phyloP scores from a whole-genome alignment of 2,113 vertebrate species.

The Anarhynchus alexandrinus region DNA sequence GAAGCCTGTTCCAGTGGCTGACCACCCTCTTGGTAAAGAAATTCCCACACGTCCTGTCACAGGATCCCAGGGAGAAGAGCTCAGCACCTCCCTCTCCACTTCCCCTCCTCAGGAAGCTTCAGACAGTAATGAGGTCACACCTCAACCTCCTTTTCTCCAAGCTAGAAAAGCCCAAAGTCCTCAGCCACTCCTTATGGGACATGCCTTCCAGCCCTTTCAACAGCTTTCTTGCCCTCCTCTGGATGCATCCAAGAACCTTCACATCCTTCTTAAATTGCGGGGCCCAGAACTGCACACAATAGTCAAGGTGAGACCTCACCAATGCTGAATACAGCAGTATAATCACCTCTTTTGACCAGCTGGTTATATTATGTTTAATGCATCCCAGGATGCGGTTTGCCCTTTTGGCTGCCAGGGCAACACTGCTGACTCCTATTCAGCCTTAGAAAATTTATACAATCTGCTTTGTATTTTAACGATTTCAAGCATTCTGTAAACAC shows the following conservation, averaged over 20 bases:
- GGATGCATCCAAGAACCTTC: background rate
- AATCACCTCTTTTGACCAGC: background rate
- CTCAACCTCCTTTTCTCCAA: too few species aligned
- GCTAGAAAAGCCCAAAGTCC: too few species aligned
- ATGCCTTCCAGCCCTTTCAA: background rate
- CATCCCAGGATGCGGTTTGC: background rate
- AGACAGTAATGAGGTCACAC: too few species aligned
- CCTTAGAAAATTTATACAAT: background rate
- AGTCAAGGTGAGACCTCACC: too few species aligned
- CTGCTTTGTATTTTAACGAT: background rate
- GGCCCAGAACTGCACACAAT: background rate
- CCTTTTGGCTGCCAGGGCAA: background rate
- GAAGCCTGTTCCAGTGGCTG: background rate
- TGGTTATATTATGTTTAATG: background rate
- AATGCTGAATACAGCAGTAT: background rate
- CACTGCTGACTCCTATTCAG: background rate
- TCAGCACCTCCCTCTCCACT: background rate
- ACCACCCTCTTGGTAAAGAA: too few species aligned
- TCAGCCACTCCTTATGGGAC: background rate
- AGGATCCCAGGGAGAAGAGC: background rate
- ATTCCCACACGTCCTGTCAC: background rate
- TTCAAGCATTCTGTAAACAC: background rate
- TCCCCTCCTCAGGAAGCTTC: background rate
- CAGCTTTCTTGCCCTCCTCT: background rate
- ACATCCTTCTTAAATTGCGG: background rate